phyloP scores from a whole-genome alignment of 2,113 vertebrate genomes.

The Mobula hypostoma region DNA sequence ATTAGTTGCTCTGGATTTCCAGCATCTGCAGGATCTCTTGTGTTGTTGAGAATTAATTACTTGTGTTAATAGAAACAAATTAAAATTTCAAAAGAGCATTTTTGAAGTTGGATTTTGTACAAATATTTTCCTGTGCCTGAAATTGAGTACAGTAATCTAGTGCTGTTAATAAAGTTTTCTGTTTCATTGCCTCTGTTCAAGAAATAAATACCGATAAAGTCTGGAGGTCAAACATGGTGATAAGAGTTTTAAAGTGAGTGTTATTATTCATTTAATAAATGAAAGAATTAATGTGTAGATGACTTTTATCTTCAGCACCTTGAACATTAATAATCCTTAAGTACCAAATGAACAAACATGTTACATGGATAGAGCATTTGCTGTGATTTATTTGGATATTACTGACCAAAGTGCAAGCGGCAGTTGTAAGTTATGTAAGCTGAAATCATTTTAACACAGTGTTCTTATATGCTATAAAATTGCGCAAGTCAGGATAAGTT shows the following conservation, averaged over 20 bases:
- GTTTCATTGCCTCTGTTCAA: neutral
- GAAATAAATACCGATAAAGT: neutral
- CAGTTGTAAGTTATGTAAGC: neutral
- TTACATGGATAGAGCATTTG: neutral
- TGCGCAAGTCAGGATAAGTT: no score
- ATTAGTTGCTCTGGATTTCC: neutral
- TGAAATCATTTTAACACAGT: neutral
- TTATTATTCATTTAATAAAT: neutral
- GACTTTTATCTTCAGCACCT: neutral
- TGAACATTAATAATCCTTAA: neutral
- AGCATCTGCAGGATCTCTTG: no score
- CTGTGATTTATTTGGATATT: neutral
- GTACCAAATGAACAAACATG: neutral
- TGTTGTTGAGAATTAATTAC: neutral
- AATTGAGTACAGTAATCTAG: neutral
- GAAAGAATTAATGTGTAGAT: neutral
- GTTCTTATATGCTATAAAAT: neutral
- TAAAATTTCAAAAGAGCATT: neutral
- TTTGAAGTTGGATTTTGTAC: no score
- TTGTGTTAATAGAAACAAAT: neutral
- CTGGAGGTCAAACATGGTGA: neutral
- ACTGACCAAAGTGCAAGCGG: neutral
- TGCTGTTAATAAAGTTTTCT: neutral
- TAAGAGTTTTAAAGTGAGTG: neutral
- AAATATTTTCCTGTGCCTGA: no score